Evolutionary conservation across 1,140 invertebrate genomes (phyloP).

Genomic region (Araneus ventricosus): DNA sequence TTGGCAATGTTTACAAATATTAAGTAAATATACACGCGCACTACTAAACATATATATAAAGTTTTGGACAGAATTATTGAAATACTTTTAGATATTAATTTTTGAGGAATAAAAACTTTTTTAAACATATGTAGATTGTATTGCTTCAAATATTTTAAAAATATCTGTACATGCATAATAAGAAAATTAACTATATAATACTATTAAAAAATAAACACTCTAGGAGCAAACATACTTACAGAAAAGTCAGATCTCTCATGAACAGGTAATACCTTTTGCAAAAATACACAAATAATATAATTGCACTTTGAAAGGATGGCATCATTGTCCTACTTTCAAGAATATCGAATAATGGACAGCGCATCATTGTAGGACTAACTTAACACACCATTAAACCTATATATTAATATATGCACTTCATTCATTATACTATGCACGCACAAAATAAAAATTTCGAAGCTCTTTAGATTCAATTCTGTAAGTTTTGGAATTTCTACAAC

Average conservation of each 20-base stretch:
- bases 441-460: background rate
- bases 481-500: background rate
- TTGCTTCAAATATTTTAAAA: background rate
- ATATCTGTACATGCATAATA: background rate
- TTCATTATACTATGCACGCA: background rate
- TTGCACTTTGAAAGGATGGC: slow-evolving; percentile 23
- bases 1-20: too few relatives aligned
- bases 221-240: background rate
- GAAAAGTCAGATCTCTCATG: background rate
- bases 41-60: too few relatives aligned
- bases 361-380: slow-evolving; percentile 5
- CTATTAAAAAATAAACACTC: background rate
- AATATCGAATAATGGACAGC: background rate
- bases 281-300: slow-evolving; percentile 9
- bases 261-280: background rate
- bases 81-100: too few relatives aligned
- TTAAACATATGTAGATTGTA: background rate
- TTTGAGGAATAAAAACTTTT: background rate
- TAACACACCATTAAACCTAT: slow-evolving; percentile 1
- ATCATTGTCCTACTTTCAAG: background rate
- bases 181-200: background rate
- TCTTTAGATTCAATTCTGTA: background rate
- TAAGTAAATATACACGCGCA: too few relatives aligned
- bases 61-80: too few relatives aligned
- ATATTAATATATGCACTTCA: background rate